phyloP scores from a whole-genome alignment of 2,797 vertebrate species.

The Setipinna tenuifilis region DNA sequence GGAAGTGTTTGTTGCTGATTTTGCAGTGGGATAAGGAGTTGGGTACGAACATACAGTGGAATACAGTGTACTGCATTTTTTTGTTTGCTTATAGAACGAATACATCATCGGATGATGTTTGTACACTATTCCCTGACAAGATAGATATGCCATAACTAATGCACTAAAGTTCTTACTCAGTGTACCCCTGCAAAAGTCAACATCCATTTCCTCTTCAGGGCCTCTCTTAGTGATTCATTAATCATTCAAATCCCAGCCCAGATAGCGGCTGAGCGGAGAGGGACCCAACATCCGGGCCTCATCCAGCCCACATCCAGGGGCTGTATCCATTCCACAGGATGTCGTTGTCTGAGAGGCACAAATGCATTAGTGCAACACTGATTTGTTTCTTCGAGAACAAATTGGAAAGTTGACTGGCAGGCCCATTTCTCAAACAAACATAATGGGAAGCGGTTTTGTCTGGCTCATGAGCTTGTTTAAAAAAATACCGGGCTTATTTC shows the following conservation, averaged over 20 bases:
- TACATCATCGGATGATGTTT: neutral
- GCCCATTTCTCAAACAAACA: constrained; percentile 3
- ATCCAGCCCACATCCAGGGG: neutral
- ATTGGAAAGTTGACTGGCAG: constrained; percentile 23
- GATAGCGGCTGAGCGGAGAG: neutral
- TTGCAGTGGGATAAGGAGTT: neutral
- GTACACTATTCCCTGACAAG: neutral
- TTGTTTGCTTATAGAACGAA: neutral
- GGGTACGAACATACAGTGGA: neutral
- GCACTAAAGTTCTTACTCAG: neutral
- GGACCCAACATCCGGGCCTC: neutral
- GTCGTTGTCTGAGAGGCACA: neutral
- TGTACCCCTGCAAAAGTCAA: constrained; percentile 2
- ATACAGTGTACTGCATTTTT: neutral
- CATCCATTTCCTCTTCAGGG: neutral
- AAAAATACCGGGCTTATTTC: neutral
- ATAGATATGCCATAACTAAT: neutral
- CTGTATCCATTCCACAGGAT: neutral
- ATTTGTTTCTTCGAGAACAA: neutral
- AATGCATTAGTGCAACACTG: neutral
- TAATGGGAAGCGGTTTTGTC: constrained; percentile 12
- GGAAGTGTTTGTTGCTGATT: neutral
- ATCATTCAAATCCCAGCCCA: constrained; percentile 43
- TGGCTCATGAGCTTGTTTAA: neutral
- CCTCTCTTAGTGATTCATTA: constrained; percentile 46